Percentiles rank a stretch among this genome's conserved stretches.
These are phyloP conservation scores for Steinernema khuongi DNA, from an alignment of 1,140 invertebrate genomes.

Conservation along the genomic window DNA sequence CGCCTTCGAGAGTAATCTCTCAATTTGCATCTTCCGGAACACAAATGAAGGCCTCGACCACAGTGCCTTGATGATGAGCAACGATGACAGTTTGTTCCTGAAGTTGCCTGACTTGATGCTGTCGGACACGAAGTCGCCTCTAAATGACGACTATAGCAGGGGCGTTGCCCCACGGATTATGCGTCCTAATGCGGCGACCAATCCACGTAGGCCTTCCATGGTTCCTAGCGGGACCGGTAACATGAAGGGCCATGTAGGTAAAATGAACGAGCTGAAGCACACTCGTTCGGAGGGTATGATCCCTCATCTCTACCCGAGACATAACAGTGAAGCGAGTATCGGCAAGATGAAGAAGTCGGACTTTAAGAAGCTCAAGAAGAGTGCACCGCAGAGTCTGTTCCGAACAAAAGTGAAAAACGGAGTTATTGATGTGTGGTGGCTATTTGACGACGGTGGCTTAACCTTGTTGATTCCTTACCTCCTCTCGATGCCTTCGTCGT, in stretches of 20 bases:
- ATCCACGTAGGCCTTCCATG: constrained; percentile 4
- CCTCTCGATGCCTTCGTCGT: constrained; percentile 66
- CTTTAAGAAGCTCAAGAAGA: constrained; percentile 11
- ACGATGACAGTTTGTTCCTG: constrained; percentile 29
- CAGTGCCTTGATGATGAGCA: constrained; percentile 27
- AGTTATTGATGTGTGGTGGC: constrained; percentile 88
- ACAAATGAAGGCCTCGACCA: constrained; percentile 47
- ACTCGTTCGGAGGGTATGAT: background rate
- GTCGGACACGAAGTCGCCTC: constrained; percentile 32
- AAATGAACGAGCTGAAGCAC: background rate
- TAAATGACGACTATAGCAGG: constrained; percentile 37
- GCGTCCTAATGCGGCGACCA: constrained; percentile 32
- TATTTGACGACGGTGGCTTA: constrained; percentile 86
- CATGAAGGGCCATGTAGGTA: background rate
- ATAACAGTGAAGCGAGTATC: constrained; percentile 6
- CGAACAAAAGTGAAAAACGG: constrained; percentile 60
- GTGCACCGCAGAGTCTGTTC: background rate
- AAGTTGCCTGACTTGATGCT: constrained; percentile 23
- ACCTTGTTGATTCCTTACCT: constrained; percentile 74
- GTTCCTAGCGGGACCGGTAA: background rate
- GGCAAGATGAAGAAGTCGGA: constrained; percentile 12
- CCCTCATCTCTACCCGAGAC: background rate
- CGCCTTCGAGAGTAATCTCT: constrained; percentile 48
- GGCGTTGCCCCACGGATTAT: constrained; percentile 31
- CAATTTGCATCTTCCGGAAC: constrained; percentile 51